Percentiles rank a stretch among this genome's conserved stretches.
phyloP scores from a whole-genome alignment of 2,797 vertebrate species.

The Chloroceryle inda region DNA sequence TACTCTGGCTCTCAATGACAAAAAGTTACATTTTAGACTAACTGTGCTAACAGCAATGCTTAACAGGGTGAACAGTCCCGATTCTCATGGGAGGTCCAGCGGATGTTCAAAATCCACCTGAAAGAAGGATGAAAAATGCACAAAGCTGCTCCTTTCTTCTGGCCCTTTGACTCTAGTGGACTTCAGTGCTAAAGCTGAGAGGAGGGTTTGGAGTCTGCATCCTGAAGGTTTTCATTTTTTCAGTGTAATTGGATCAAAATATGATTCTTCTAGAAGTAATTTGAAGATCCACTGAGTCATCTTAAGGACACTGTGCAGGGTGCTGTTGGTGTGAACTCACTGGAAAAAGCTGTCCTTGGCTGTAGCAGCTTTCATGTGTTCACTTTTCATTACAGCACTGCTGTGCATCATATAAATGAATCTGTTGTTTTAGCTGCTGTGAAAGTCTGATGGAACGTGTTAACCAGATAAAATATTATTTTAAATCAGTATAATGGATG shows the following conservation, averaged over 20 bases:
- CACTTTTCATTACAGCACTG: background rate
- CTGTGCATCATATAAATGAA: background rate
- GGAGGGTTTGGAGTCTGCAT: background rate
- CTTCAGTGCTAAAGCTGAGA: background rate
- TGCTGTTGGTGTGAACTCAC: background rate
- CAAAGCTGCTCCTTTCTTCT: background rate
- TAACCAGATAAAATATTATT: conserved; percentile 7
- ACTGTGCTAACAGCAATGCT: background rate
- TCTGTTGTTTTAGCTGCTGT: conserved; percentile 13
- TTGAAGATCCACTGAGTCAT: background rate
- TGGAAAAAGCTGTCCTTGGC: background rate
- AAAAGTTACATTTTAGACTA: background rate
- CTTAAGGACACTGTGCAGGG: background rate
- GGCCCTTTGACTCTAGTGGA: background rate
- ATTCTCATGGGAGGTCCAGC: background rate
- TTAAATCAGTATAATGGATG: background rate
- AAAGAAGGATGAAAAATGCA: background rate
- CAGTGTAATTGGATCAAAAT: background rate
- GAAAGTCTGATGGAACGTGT: conserved; percentile 40
- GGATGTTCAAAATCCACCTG: background rate
- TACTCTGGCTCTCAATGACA: background rate
- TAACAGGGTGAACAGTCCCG: background rate
- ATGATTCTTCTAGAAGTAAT: background rate
- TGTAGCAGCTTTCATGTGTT: background rate
- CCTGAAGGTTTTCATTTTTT: background rate